Conservation (phyloP, 2,888 invertebrate species). For the Cordilura impudica region DNA sequence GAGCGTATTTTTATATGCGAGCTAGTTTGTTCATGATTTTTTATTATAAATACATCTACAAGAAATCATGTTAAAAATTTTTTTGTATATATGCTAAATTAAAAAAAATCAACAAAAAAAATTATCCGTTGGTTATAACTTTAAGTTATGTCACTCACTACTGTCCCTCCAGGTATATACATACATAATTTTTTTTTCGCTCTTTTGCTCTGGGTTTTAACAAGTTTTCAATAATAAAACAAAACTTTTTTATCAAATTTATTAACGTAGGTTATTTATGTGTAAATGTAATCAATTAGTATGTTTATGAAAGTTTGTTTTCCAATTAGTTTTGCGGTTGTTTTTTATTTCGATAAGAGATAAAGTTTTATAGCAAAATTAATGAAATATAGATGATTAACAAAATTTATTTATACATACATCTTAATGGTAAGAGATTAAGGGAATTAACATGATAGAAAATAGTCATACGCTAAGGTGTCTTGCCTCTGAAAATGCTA, state of each 20-base stretch:
- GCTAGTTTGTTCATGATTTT: background rate
- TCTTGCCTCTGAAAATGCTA: constrained; percentile 10
- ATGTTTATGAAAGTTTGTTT: constrained; percentile 51
- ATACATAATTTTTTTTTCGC: background rate
- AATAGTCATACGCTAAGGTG: constrained; percentile 30
- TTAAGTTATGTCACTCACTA: no score
- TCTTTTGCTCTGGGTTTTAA: constrained; percentile 22
- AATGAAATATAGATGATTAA: constrained; percentile 4
- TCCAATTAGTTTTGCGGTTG: constrained; percentile 2
- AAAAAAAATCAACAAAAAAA: background rate
- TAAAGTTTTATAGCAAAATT: constrained; percentile 17
- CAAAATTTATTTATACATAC: constrained; percentile 14
- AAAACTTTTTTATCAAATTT: constrained; percentile 55
- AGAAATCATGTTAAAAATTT: background rate
- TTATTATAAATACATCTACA: no score
- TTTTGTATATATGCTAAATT: background rate
- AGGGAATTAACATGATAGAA: constrained; percentile 16
- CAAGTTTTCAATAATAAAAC: constrained; percentile 30
- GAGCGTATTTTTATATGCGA: no score
- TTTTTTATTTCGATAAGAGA: background rate
- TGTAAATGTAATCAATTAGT: constrained; percentile 62
- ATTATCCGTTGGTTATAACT: background rate
- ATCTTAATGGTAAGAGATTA: background rate
- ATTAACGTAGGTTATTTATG: constrained; percentile 53
- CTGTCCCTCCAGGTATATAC: constrained; percentile 17